Evolutionary conservation across 2,888 invertebrate genomes (phyloP), one percentile per base, ranked within the genome.

Genomic region (Busseola fusca): DNA sequence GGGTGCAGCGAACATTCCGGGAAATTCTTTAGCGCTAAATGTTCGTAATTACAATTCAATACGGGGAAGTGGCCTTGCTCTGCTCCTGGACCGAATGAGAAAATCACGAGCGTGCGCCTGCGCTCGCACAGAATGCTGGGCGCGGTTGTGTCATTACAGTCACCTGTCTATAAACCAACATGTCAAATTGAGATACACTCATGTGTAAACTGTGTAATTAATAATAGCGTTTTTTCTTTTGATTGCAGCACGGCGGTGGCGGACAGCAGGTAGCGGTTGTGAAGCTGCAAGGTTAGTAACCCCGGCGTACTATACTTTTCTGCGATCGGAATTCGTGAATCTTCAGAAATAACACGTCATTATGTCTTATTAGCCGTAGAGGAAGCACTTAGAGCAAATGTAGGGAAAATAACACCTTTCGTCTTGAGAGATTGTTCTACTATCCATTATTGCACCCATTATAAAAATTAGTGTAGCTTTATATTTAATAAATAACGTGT

Each of bases 331-430:
- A 93, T 95, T 94, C 91, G 93, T 93, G 93, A 93, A 94, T 94
- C 93, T 92, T 92, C 92, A 92, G 90, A 94, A 94, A 93, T 93
- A 94, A 93, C 92, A 93, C 91, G 90, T 93, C 92, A 94, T 95
- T 94, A 94, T 91, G 87, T 92, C 92, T 93, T 93, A 95, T 94
- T 95, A 94, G 91, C 89, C 88, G 89, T 91, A 90, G 92, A 93
- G 94, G 93, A 94, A 93, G 92, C 93, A 93, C 93, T 94, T 93
- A 93, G 87, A 91, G 91, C 92, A 91, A 93, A 93, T 91, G 93
- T 92, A 92, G 88, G 89, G 91, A 91, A 92, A 94, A 93, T 93
- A 93, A 93, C 90, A 92, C 89, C 91, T 92, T 90, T 86, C 87
- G 84, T 88, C 87, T 89, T 83, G 84, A 87, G 76, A 88, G 89